A percentile compares a stretch with the other conserved stretches of the same genome.
Conservation (phyloP, 2,797 vertebrate species). For the Mus spretus region DNA sequence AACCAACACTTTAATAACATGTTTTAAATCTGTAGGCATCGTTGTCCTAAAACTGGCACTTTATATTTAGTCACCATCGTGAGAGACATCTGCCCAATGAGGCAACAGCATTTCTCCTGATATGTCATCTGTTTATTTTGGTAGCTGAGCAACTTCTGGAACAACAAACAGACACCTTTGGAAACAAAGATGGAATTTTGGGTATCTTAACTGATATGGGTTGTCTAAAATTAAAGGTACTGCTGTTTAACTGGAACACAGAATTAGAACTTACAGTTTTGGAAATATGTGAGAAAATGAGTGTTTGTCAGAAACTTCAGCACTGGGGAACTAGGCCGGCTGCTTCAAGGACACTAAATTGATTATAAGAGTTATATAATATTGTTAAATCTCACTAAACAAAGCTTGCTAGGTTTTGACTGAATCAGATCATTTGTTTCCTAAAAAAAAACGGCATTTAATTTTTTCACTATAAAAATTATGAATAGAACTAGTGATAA, state of each 20-base stretch:
- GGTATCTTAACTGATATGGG: slow-evolving; percentile 67
- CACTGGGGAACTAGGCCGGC: slow-evolving; percentile 68
- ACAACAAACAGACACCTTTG: slow-evolving; percentile 83
- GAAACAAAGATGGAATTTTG: slow-evolving; percentile 80
- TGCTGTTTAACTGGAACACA: slow-evolving; percentile 81
- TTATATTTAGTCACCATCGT: slow-evolving; percentile 76
- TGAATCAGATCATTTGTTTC: slow-evolving; percentile 83
- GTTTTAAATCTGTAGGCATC: slow-evolving; percentile 59
- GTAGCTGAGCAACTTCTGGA: slow-evolving; percentile 78
- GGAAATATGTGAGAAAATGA: slow-evolving; percentile 83
- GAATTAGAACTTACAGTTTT: slow-evolving; percentile 76
- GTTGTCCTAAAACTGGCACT: slow-evolving; percentile 72
- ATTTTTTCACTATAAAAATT: slow-evolving; percentile 83
- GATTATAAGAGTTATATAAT: slow-evolving; percentile 85
- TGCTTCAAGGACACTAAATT: slow-evolving; percentile 80
- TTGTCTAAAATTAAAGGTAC: slow-evolving; percentile 82
- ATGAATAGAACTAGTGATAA: slow-evolving; percentile 81
- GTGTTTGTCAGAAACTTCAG: slow-evolving; percentile 80
- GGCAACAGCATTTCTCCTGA: slow-evolving; percentile 46
- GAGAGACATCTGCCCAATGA: slow-evolving; percentile 78
- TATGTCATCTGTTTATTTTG: slow-evolving; percentile 79
- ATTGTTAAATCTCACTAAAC: slow-evolving; percentile 82
- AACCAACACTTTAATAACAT: slow-evolving; percentile 64
- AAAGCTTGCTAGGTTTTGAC: slow-evolving; percentile 80
- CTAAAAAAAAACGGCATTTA: slow-evolving; percentile 75